A percentile compares a stretch with the other conserved stretches of the same genome.
Evolutionary conservation across 2,888 invertebrate genomes (phyloP).

Genomic region (Synergus itoensis): DNA sequence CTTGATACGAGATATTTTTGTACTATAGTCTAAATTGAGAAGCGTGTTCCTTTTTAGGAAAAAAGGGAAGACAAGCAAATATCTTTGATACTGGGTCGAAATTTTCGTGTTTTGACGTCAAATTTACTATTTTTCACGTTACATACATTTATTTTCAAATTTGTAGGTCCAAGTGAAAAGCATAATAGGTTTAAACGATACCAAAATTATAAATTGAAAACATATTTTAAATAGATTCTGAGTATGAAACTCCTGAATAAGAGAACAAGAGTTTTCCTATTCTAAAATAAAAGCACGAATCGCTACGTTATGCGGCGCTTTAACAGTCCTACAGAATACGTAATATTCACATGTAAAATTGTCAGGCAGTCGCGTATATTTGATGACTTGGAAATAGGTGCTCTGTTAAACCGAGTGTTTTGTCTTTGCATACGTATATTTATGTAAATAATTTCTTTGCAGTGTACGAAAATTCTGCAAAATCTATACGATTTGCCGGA

Average conservation of each 20-base stretch:
- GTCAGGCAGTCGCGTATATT: constrained; percentile 35
- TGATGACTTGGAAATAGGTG: constrained; percentile 20
- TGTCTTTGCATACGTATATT: constrained; percentile 45
- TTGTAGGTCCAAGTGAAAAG: too few relatives aligned
- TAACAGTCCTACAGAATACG: constrained; percentile 23
- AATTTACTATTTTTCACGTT: neutral
- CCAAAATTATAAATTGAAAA: neutral
- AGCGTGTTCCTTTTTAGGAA: constrained; percentile 14
- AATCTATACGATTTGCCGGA: constrained; percentile 34
- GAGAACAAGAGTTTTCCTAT: neutral
- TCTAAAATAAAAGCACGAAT: neutral
- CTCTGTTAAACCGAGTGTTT: constrained; percentile 32
- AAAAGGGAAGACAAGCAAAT: constrained; percentile 36
- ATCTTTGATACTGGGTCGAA: constrained; percentile 34
- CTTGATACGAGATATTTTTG: neutral
- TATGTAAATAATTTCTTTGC: constrained; percentile 42
- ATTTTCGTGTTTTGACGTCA: neutral
- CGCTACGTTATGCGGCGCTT: constrained; percentile 19
- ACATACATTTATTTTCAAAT: neutral
- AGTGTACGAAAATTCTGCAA: constrained; percentile 44
- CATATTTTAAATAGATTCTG: neutral
- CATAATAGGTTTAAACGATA: neutral
- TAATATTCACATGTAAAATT: constrained; percentile 37
- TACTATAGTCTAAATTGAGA: neutral
- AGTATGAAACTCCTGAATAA: neutral